Conservation (phyloP, 2,113 vertebrate species). For the Myodes glareolus region DNA sequence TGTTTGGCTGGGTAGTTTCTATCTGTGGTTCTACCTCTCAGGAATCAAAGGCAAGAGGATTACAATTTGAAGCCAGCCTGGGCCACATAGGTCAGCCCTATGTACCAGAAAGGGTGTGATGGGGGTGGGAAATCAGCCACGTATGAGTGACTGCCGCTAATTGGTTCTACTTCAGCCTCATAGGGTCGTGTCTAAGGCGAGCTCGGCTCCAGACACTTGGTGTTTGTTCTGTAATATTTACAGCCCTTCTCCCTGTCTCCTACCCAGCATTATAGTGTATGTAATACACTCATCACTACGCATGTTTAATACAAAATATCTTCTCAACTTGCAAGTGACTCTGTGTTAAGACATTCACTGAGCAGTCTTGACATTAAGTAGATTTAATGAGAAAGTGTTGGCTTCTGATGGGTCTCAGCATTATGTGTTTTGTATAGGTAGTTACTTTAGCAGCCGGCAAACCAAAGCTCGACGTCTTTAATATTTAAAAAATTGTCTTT, state of each 20-base stretch:
- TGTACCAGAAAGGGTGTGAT: neutral
- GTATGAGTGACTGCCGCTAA: constrained; percentile 43
- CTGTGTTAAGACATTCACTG: constrained; percentile 81
- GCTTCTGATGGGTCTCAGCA: constrained; percentile 68
- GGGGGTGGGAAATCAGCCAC: constrained; percentile 54
- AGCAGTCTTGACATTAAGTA: constrained; percentile 83
- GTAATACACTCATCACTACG: constrained; percentile 84
- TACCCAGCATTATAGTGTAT: constrained; percentile 71
- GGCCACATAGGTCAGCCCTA: neutral
- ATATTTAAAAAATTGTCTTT: constrained; percentile 79
- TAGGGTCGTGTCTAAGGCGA: constrained; percentile 66
- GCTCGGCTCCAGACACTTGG: constrained; percentile 77
- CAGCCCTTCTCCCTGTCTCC: constrained; percentile 64
- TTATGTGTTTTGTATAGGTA: constrained; percentile 80
- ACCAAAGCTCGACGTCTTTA: constrained; percentile 64
- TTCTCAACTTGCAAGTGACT: constrained; percentile 74
- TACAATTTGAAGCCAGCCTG: neutral
- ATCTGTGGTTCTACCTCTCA: neutral
- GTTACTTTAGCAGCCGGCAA: constrained; percentile 75
- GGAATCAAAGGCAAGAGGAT: neutral
- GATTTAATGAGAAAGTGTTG: constrained; percentile 83
- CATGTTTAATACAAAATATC: constrained; percentile 84
- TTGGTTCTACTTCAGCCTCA: constrained; percentile 66
- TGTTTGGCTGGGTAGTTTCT: neutral
- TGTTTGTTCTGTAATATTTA: constrained; percentile 55